Conservation (phyloP, 2,113 vertebrate genomes). For the Mobula birostris region DNA sequence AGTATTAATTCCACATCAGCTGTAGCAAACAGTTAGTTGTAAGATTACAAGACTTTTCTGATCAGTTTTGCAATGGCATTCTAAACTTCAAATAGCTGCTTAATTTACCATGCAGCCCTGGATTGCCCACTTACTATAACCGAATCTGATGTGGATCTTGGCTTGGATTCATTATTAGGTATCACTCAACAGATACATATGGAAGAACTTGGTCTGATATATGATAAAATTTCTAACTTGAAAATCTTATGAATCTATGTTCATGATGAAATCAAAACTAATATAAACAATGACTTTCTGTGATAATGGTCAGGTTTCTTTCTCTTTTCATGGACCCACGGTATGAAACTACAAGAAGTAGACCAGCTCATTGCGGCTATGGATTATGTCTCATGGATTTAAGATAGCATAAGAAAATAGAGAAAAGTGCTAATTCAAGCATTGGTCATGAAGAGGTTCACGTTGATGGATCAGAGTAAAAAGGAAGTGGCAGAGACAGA, state of each 20-base stretch:
- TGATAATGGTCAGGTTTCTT: not conserved
- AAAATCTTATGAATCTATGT: not conserved
- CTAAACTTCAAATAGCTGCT: not conserved
- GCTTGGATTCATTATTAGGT: not conserved
- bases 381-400: not conserved
- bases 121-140: not conserved
- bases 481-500: too few relatives aligned
- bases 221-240: not conserved
- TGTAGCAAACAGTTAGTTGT: not conserved
- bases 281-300: not conserved
- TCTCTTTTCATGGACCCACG: not conserved
- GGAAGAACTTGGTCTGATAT: not conserved
- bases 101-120: not conserved
- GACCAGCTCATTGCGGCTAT: not conserved
- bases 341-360: not conserved
- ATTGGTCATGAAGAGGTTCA: too few relatives aligned
- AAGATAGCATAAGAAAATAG: too few relatives aligned
- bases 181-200: not conserved
- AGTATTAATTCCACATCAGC: conserved; percentile 29
- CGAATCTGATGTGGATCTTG: not conserved
- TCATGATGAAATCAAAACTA: not conserved
- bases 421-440: too few relatives aligned
- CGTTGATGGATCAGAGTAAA: too few relatives aligned
- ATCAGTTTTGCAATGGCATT: not conserved
- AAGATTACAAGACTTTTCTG: not conserved